Evolutionary conservation across 2,888 invertebrate species (phyloP).

Genomic region (Acronicta leporina): DNA sequence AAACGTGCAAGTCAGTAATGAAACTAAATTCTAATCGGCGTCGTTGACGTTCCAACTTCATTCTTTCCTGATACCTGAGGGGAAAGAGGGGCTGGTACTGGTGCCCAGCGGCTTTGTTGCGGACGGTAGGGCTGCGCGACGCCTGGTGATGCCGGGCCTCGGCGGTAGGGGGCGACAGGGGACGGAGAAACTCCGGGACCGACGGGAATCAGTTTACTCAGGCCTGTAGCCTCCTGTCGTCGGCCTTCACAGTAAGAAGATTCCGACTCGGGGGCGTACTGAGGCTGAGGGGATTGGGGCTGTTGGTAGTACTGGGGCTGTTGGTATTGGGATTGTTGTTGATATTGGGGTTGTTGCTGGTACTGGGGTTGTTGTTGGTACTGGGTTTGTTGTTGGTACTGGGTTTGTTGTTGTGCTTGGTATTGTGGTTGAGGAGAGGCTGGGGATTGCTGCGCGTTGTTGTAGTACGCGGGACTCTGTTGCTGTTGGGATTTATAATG

Average conservation of each 20-base stretch:
- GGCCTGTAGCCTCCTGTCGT: conserved; percentile 78
- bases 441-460: conserved; percentile 84
- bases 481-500: conserved; percentile 78
- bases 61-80: conserved; percentile 79
- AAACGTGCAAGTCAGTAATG: conserved; percentile 63
- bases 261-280: conserved; percentile 67
- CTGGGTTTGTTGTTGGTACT: conserved; percentile 62
- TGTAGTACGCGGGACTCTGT: conserved; percentile 82
- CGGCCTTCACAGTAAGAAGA: conserved; percentile 77
- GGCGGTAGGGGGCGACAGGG: conserved; percentile 67
- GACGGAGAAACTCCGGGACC: conserved; percentile 75
- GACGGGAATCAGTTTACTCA: conserved; percentile 85
- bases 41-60: conserved; percentile 55
- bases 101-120: conserved; percentile 84
- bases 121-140: conserved; percentile 79
- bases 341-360: conserved; percentile 61
- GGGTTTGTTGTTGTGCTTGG: conserved; percentile 65
- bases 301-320: conserved; percentile 59
- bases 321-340: conserved; percentile 62
- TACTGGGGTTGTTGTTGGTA: conserved; percentile 64
- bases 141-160: conserved; percentile 77
- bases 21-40: conserved; percentile 61
- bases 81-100: conserved; percentile 83
- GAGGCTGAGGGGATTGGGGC: conserved; percentile 65
- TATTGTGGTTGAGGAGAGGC: conserved; percentile 54